phyloP scores from a whole-genome alignment of 2,888 invertebrate genomes.

The Coelopa pilipes region DNA sequence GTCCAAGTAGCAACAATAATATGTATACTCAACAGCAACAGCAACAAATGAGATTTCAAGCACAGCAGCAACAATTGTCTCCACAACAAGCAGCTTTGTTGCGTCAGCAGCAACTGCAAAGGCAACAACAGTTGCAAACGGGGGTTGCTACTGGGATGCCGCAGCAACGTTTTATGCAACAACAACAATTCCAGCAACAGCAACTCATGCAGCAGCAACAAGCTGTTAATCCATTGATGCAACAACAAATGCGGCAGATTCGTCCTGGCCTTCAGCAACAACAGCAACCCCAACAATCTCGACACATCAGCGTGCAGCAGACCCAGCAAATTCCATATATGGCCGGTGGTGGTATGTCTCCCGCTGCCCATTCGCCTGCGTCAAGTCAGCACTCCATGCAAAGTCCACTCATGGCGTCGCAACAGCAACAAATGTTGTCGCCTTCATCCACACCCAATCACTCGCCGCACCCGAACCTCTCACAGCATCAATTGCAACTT shows the following conservation, averaged over 20 bases:
- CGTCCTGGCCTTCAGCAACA: constrained; percentile 43
- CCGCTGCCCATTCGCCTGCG: constrained; percentile 59
- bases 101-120: constrained; percentile 50
- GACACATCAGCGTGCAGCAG: constrained; percentile 45
- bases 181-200: constrained; percentile 38
- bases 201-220: constrained; percentile 38
- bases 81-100: constrained; percentile 47
- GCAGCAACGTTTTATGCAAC: constrained; percentile 39
- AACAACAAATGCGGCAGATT: constrained; percentile 46
- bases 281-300: constrained; percentile 58
- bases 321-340: constrained; percentile 52
- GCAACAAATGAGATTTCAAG: constrained; percentile 44
- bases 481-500: constrained; percentile 52
- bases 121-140: constrained; percentile 47
- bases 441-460: constrained; percentile 54
- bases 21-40: constrained; percentile 52
- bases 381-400: constrained; percentile 63
- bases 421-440: constrained; percentile 52
- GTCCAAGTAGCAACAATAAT: constrained; percentile 55
- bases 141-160: constrained; percentile 37
- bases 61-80: constrained; percentile 55
- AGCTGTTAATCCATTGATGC: constrained; percentile 37
- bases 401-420: constrained; percentile 56
- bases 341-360: constrained; percentile 52
- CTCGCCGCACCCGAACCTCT: constrained; percentile 52